Evolutionary conservation across 2,797 vertebrate species (phyloP), one percentile per base, ranked within the genome.

Genomic region (Smutsia gigantea): DNA sequence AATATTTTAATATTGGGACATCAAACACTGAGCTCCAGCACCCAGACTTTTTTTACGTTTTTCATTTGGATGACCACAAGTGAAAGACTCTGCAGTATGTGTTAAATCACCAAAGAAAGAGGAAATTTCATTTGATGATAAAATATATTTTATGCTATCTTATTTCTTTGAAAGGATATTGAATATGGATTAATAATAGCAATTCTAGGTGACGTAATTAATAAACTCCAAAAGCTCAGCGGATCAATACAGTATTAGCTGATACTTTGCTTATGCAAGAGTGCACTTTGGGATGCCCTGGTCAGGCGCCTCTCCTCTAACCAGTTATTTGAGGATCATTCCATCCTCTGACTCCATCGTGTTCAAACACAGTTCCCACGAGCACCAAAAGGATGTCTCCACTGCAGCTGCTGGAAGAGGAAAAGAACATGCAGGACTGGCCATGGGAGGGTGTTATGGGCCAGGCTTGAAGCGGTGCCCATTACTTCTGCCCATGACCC

Each of bases 121-220:
- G n/a, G 29, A 61, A 63, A 85, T 46, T 59, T 77, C 4, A 68
- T 66, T 66, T 21, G 1, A 46, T 71, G 63, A 21, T 68, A 31
- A 66, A 66, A 34, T 53, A 7, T n/a, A 57, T 81, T 75, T 74
- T 49, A 59, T 75, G 46, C 6, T 42, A 10, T 91, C 86, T 55
- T 89, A 69, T 74, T 82, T 92, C 25, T 86, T 84, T 71, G 8
- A 71, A 51, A 78, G 9, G 6, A 64, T 92, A 75, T 27, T 55
- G 17, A 75, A 42, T 79, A 31, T 34, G 15, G n/a, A 53, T 53
- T 66, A 19, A 18, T 71, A 89, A 61, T 75, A 82, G 19, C 39
- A 88, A 53, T 51, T 85, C 84, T 71, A 79, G 23, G 13, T 85
- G 21, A 69, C 64, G 27, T 53, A 64, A 46, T 23, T 79, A 53